Evolutionary conservation across 2,113 vertebrate genomes (phyloP).

Genomic region (Stomatorhinus ivindoensis): DNA sequence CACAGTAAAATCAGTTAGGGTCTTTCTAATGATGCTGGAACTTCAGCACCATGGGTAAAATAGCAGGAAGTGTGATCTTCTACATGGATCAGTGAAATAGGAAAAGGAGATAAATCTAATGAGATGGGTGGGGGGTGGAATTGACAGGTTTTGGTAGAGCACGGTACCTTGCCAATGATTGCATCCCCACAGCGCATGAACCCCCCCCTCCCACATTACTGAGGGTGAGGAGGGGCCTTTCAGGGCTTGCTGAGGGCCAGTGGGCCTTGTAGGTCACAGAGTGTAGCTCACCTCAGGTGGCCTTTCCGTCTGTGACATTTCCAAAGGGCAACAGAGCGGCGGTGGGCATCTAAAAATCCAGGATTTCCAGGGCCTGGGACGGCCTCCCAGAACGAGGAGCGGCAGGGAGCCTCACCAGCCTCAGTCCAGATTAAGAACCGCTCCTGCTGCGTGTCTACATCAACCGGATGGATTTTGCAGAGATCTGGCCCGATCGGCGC

Average conservation of each 20-base stretch:
- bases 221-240: slow-evolving; percentile 5
- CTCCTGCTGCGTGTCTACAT: slow-evolving; percentile 9
- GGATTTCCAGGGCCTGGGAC: neutral
- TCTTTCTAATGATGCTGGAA: neutral
- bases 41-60: neutral
- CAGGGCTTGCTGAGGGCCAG: slow-evolving; percentile 2
- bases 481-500: neutral
- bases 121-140: neutral
- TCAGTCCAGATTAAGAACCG: neutral
- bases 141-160: neutral
- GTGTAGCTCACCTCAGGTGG: slow-evolving; percentile 42
- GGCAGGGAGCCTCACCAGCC: neutral
- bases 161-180: neutral
- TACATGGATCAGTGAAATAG: neutral
- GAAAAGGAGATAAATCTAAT: neutral
- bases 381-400: neutral
- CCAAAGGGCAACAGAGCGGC: slow-evolving; percentile 49
- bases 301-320: slow-evolving; percentile 59
- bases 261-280: slow-evolving; percentile 8
- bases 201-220: neutral
- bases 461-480: slow-evolving; percentile 17
- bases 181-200: neutral
- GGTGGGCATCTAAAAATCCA: slow-evolving; percentile 11
- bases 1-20: neutral
- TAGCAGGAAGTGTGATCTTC: neutral